Evolutionary conservation across 2,797 vertebrate species (phyloP).

Genomic region (Taeniopygia guttata): DNA sequence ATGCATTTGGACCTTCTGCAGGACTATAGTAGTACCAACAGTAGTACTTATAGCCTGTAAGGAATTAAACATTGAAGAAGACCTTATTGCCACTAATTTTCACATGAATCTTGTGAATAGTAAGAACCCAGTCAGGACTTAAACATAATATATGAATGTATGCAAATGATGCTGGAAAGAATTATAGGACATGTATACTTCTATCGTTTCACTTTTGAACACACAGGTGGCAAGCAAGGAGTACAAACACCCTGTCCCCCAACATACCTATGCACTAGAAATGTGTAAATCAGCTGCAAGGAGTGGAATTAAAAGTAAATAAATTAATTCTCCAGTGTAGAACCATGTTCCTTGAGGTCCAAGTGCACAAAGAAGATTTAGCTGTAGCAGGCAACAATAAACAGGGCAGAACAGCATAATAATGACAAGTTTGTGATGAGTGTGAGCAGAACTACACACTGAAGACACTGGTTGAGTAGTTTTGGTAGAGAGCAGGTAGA

Average conservation of each 20-base stretch:
- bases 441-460: neutral
- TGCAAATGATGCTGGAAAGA: neutral
- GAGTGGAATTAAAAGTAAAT: neutral
- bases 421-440: neutral
- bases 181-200: neutral
- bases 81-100: conserved; percentile 19
- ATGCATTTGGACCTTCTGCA: neutral
- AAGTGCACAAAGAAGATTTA: neutral
- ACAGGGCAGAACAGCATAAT: neutral
- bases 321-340: neutral
- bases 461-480: neutral
- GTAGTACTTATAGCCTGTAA: neutral
- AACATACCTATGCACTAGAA: neutral
- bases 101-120: neutral
- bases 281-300: neutral
- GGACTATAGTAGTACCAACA: neutral
- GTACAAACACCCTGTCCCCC: neutral
- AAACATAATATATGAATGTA: neutral
- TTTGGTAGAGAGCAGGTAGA: neutral
- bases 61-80: conserved; percentile 19
- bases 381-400: neutral
- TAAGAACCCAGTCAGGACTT: neutral
- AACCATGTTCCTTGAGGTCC: neutral
- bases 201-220: neutral
- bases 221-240: neutral